Percentiles rank a stretch among this genome's conserved stretches.
Conservation (phyloP, 2,888 invertebrate genomes). For the Neoitamus cyanurus region DNA sequence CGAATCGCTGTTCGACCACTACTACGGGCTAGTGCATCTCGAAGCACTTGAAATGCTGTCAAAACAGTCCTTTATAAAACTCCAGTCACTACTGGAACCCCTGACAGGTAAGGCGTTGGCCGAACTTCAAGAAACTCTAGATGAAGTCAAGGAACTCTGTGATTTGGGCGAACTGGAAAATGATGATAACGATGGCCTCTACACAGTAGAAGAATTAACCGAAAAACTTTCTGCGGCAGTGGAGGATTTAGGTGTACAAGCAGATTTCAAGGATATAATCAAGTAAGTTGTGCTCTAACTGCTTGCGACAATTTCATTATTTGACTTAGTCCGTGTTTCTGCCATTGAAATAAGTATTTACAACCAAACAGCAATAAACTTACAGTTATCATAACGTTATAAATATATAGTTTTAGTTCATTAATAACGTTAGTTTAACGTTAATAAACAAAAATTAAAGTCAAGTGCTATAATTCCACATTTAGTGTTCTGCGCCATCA, state of each 20-base stretch:
- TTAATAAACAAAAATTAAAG: no score
- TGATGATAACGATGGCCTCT: constrained; percentile 69
- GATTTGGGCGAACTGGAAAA: constrained; percentile 78
- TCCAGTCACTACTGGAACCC: constrained; percentile 73
- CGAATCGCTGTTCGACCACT: constrained; percentile 87
- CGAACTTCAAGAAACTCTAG: constrained; percentile 80
- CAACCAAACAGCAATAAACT: no score
- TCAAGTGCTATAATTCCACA: no score
- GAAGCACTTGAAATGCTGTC: constrained; percentile 94
- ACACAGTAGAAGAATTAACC: constrained; percentile 67
- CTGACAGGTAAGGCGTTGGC: constrained; percentile 71
- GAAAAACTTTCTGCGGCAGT: constrained; percentile 71
- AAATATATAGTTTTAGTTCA: no score
- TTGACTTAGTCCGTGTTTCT: no score
- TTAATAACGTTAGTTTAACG: no score
- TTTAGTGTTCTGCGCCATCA: no score
- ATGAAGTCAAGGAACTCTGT: constrained; percentile 82
- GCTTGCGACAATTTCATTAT: background rate
- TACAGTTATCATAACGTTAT: no score
- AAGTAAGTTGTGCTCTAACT: constrained; percentile 65
- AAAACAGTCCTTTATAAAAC: constrained; percentile 79
- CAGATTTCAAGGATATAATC: constrained; percentile 73
- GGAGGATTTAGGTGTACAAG: constrained; percentile 73
- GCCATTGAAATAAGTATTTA: no score
- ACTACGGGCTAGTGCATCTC: constrained; percentile 86